These are phyloP conservation scores for Heteractis magnifica DNA, from an alignment of 92 coral and sea anemone species.

Conservation along the genomic window DNA sequence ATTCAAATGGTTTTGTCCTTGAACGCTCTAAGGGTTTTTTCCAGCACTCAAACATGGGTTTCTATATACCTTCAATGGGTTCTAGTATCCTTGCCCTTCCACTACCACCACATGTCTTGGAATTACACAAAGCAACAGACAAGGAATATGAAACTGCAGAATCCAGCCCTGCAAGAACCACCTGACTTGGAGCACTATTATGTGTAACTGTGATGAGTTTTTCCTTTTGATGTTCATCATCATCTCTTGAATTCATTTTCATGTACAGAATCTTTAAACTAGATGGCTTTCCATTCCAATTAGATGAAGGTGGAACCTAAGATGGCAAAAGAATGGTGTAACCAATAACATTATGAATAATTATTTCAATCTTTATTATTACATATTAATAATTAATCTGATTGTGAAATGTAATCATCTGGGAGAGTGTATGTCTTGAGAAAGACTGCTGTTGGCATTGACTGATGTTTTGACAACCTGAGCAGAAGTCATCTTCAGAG, in stretches of 20 bases:
- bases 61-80: background rate
- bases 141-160: background rate
- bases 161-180: background rate
- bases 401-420: too few relatives aligned
- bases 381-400: too few relatives aligned
- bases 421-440: too few relatives aligned
- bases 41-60: too few relatives aligned
- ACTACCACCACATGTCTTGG: background rate
- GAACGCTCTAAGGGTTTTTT: background rate
- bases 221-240: background rate
- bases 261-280: background rate
- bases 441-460: too few relatives aligned
- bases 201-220: background rate
- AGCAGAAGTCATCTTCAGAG: too few relatives aligned
- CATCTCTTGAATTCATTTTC: background rate
- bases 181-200: background rate
- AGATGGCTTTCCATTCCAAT: constrained; percentile 14
- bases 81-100: background rate
- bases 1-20: background rate
- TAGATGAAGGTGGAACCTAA: background rate
- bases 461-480: too few relatives aligned
- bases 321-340: background rate
- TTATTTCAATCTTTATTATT: background rate
- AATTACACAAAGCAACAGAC: background rate
- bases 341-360: background rate